phyloP scores from a whole-genome alignment of 2,888 invertebrate species.

The Apoderus coryli region DNA sequence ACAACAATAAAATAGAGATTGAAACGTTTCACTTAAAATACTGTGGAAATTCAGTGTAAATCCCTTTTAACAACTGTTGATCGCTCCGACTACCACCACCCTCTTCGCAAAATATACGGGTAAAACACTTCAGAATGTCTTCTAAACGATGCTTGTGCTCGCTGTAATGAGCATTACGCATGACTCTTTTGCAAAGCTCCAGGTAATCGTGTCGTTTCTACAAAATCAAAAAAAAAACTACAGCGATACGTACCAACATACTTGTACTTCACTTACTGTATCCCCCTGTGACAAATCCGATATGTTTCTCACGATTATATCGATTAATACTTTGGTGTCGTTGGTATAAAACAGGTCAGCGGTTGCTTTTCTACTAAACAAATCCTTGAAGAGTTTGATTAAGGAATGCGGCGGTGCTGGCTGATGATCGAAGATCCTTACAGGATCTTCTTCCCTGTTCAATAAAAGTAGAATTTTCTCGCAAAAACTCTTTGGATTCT shows the following conservation, averaged over 20 bases:
- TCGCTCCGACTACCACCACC: conserved; percentile 57
- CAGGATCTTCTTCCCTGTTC: conserved; percentile 87
- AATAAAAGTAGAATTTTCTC: conserved; percentile 77
- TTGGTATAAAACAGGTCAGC: conserved; percentile 88
- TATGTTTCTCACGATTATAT: conserved; percentile 81
- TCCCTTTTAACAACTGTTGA: conserved; percentile 64
- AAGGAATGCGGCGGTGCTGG: conserved; percentile 69
- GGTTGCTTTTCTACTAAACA: conserved; percentile 65
- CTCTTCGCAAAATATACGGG: conserved; percentile 76
- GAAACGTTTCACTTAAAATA: conserved; percentile 40
- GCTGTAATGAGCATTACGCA: conserved; percentile 68
- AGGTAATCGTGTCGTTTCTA: conserved; percentile 67
- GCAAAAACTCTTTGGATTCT: conserved; percentile 73
- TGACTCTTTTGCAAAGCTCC: conserved; percentile 61
- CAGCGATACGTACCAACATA: too few relatives aligned
- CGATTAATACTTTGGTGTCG: conserved; percentile 85
- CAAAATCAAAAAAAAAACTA: conserved; percentile 13
- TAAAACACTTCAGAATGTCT: conserved; percentile 72
- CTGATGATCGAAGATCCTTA: conserved; percentile 70
- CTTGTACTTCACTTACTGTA: conserved; percentile 39
- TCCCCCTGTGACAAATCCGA: conserved; percentile 83
- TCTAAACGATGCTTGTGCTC: conserved; percentile 68
- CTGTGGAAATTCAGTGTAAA: conserved; percentile 74
- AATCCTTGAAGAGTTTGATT: conserved; percentile 67
- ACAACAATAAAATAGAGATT: conserved; percentile 3